A percentile compares a stretch with the other conserved stretches of the same genome.
These are phyloP conservation scores for Acleris holmiana DNA, from an alignment of 2,888 invertebrate species.

Conservation along the genomic window DNA sequence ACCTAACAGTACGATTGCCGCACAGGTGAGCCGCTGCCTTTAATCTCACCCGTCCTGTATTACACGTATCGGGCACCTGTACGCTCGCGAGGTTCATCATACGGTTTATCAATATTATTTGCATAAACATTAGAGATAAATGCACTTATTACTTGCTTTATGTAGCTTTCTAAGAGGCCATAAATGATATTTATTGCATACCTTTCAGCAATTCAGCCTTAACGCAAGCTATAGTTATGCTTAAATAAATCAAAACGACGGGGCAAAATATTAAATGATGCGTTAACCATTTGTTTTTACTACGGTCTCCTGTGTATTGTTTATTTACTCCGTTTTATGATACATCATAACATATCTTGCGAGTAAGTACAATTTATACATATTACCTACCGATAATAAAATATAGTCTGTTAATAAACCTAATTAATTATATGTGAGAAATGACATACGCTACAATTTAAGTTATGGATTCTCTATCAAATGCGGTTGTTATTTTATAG, in stretches of 20 bases:
- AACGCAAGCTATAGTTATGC: neutral
- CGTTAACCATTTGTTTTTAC: neutral
- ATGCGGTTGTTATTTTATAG: conserved; percentile 22
- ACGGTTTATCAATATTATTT: conserved; percentile 63
- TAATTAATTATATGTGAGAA: conserved; percentile 15
- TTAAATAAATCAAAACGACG: conserved; percentile 2
- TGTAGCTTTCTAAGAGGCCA: conserved; percentile 1
- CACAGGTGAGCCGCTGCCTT: neutral
- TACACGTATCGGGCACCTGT: too few species aligned
- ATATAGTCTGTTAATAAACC: conserved; percentile 13
- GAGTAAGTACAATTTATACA: neutral
- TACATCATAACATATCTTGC: too few species aligned
- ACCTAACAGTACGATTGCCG: neutral
- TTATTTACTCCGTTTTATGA: too few species aligned
- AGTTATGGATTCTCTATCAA: conserved; percentile 27
- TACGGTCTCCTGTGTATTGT: neutral
- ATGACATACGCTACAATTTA: conserved; percentile 29
- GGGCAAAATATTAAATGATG: neutral
- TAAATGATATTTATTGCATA: neutral
- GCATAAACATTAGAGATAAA: conserved; percentile 65
- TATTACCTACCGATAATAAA: neutral
- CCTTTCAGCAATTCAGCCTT: neutral
- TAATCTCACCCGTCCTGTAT: neutral
- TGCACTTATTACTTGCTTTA: conserved; percentile 47
- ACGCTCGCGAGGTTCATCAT: conserved; percentile 42